Conservation (phyloP, 2,888 invertebrate genomes). For the Callinectes sapidus region DNA sequence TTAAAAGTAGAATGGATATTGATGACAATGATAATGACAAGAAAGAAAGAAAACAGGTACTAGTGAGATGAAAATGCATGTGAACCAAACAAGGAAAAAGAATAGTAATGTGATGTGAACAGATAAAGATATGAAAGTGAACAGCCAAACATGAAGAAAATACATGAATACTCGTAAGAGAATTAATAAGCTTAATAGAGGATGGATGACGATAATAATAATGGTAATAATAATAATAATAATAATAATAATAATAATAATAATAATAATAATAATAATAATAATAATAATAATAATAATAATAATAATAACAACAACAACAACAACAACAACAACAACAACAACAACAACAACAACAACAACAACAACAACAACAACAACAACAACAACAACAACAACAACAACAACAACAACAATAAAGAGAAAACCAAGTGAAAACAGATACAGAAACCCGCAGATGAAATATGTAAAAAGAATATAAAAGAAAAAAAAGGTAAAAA, state of each 20-base stretch:
- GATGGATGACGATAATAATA: background rate
- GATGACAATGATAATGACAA: background rate
- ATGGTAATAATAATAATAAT: background rate
- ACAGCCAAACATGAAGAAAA: background rate
- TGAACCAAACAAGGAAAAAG: background rate
- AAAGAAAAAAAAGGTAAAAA: no score
- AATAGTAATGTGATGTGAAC: background rate
- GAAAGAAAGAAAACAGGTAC: no score
- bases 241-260: background rate
- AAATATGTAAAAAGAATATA: no score
- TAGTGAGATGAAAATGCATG: no score
- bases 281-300: no score
- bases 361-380: no score
- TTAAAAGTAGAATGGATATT: background rate
- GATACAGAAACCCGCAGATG: no score
- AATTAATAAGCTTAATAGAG: background rate
- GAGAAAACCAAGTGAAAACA: no score
- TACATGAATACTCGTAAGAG: background rate
- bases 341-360: no score
- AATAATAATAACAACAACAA: no score
- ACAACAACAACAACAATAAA: background rate
- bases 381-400: background rate
- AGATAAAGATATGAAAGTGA: background rate
- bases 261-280: no score
- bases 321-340: no score